Conservation (phyloP, 2,113 vertebrate species). For the Oryzias woworae region DNA sequence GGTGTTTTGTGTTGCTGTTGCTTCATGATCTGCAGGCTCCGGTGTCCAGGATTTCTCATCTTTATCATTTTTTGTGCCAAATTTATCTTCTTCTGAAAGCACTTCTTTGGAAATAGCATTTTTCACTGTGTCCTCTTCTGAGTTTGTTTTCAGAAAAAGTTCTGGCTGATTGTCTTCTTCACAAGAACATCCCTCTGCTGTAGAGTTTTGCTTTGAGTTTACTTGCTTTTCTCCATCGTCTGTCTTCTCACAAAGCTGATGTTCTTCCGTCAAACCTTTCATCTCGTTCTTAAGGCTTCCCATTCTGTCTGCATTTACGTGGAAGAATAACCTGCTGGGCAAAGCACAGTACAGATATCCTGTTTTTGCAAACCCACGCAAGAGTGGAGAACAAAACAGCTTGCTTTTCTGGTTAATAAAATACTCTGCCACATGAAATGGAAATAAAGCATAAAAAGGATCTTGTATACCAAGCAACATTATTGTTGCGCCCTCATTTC, state of each 20-base stretch:
- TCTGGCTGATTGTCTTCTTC: constrained; percentile 24
- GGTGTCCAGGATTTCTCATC: neutral
- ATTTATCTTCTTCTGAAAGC: constrained; percentile 17
- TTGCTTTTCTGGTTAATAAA: constrained; percentile 16
- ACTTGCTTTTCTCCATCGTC: constrained; percentile 45
- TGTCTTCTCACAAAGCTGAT: constrained; percentile 36
- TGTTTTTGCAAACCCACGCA: constrained; percentile 15
- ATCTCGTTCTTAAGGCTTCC: constrained; percentile 68
- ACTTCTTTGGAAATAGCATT: constrained; percentile 23
- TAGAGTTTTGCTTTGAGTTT: constrained; percentile 21
- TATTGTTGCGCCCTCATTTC: constrained; percentile 12
- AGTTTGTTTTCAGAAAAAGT: constrained; percentile 5
- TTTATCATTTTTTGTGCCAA: neutral
- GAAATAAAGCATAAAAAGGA: constrained; percentile 17
- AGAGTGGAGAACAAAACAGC: constrained; percentile 3
- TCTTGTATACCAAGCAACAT: constrained; percentile 10
- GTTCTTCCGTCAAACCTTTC: constrained; percentile 44
- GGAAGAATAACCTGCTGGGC: constrained; percentile 50
- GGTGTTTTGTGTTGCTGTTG: constrained; percentile 3
- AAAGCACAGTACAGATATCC: constrained; percentile 37
- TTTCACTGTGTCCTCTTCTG: constrained; percentile 11
- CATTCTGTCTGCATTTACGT: constrained; percentile 55
- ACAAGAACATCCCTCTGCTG: constrained; percentile 20
- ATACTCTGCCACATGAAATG: neutral
- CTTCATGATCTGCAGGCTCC: constrained; percentile 22